Evolutionary conservation across 37 sponge, comb jelly and placozoan species (phyloP), one percentile per base, ranked within the genome.

Genomic region (Aplysina aerophoba): DNA sequence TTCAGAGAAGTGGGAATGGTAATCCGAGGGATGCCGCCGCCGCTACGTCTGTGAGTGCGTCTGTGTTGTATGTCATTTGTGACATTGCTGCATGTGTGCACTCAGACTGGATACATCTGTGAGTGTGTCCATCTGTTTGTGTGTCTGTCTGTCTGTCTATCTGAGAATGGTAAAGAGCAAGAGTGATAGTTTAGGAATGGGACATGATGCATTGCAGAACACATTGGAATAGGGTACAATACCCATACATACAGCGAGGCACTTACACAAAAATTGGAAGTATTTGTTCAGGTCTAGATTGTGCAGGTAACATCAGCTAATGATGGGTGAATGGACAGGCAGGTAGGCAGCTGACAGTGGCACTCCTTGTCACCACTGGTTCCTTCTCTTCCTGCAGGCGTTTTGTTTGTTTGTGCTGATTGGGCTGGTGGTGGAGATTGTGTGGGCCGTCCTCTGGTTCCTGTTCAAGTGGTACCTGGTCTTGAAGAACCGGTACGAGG

Each of bases 381-480:
- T 71, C 60, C 55, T 15, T 28, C n/a, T 59, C 78, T 67, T 78
- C 41, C 85, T 84, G 66, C 39, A 55, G 27, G 59, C 65, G 27
- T 62, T 89, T 34, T 17, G 37, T 25, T 63, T 58, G 67, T 13
- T 84, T 15, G 59, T 41, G 65, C 20, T 84, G 22, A 59, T 17
- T 59, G 81, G 25, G 0, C 56, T 79, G 28, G 59, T 56, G 17
- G 54, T 36, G 3, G 50, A 50, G 58, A 79, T 65, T 14, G 55
- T 84, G 56, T 54, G 69, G 11, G 54, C 66, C 4, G 36, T 56
- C 25, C 34, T 89, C 13, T 56, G 56, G 73, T 89, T 1, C 82
- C 81, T 87, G 13, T 4, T 87, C 27, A 87, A 87, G 83, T 87
- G 88, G 88, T 57, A 44, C 30, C 40, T 55, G 53, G 37, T 15